Evolutionary conservation across 2,113 vertebrate genomes (phyloP).

Genomic region (Picathartes gymnocephalus): DNA sequence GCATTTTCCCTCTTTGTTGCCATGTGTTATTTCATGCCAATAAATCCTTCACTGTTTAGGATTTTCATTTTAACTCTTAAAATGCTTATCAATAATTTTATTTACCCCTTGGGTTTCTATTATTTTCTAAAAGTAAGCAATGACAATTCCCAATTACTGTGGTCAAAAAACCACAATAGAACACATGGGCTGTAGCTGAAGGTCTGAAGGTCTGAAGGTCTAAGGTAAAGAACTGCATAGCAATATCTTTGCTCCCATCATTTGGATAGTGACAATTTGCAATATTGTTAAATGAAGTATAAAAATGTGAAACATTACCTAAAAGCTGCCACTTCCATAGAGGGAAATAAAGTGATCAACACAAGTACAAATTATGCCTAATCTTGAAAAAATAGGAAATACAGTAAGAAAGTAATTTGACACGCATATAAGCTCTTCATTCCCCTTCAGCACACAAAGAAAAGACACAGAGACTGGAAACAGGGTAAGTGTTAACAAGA

Average conservation of each 20-base stretch:
- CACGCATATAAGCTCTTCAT: not conserved
- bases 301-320: not conserved
- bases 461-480: not conserved
- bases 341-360: not conserved
- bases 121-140: not conserved
- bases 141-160: not conserved
- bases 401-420: not conserved
- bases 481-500: not conserved
- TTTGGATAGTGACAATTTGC: not conserved
- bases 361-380: accelerated
- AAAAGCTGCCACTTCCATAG: not conserved
- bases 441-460: not conserved
- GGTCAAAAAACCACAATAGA: not conserved
- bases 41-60: not conserved
- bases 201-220: not conserved
- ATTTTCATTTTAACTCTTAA: not conserved
- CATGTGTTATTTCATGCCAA: not conserved
- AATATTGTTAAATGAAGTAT: not conserved
- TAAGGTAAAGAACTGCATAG: not conserved
- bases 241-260: not conserved
- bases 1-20: not conserved
- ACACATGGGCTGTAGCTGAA: not conserved
- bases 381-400: not conserved
- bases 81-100: not conserved
- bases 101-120: not conserved